Conservation (phyloP, 35 echinoderm and acorn worm genomes). For the Lytechinus pictus region DNA sequence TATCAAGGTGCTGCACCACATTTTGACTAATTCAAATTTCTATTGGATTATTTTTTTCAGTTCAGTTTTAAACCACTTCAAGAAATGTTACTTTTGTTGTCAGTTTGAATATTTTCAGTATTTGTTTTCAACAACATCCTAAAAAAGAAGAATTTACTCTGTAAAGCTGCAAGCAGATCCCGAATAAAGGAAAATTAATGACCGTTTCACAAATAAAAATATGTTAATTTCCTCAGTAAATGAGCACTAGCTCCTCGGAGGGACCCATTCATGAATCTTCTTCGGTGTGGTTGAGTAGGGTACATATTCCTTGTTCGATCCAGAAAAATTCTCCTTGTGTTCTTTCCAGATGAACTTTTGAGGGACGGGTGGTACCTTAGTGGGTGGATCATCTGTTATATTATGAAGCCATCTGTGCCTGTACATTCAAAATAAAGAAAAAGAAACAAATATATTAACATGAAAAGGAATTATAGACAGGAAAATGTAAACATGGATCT, state of each 20-base stretch:
- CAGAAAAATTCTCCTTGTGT: constrained; percentile 85
- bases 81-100: no score
- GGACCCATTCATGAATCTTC: constrained; percentile 94
- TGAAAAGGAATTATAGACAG: background rate
- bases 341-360: constrained; percentile 84
- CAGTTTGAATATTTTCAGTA: background rate
- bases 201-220: background rate
- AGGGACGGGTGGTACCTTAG: constrained; percentile 64
- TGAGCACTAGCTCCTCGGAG: constrained; percentile 54
- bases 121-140: background rate
- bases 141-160: background rate
- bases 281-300: constrained; percentile 77
- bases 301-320: constrained; percentile 78
- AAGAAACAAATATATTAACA: background rate
- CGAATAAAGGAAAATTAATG: background rate
- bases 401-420: constrained; percentile 97
- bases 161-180: background rate
- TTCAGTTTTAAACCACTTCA: no score
- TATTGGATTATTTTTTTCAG: no score
- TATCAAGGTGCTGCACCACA: no score
- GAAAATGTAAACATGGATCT: background rate
- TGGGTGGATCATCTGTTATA: constrained; percentile 95
- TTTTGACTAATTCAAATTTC: no score
- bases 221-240: background rate
- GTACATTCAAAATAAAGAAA: background rate